Evolutionary conservation across 2,113 vertebrate genomes (phyloP).

Genomic region (Centrocercus urophasianus): DNA sequence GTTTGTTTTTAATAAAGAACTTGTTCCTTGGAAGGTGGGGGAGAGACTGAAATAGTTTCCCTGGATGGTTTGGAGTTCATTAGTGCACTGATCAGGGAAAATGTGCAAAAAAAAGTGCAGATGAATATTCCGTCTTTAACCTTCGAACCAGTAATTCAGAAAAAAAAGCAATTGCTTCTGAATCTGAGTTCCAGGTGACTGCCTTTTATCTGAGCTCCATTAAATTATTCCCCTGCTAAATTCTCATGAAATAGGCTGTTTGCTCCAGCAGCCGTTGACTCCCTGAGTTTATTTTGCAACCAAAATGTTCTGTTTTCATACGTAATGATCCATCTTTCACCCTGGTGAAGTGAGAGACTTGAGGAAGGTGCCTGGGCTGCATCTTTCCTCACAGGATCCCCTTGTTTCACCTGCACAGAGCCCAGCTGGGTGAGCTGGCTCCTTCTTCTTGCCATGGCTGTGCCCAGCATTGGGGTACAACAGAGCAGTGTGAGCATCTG

Average conservation of each 20-base stretch:
- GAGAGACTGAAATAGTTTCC: neutral
- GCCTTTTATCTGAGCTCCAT: slow-evolving; percentile 51
- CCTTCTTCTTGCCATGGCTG: neutral
- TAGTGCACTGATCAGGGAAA: slow-evolving; percentile 4
- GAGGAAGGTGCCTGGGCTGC: neutral
- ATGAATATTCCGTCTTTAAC: slow-evolving; percentile 46
- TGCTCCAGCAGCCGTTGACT: neutral
- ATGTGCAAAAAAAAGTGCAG: neutral
- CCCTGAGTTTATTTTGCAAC: slow-evolving; percentile 12
- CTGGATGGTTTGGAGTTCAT: neutral
- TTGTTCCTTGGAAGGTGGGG: neutral
- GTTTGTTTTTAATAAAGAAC: slow-evolving; percentile 31
- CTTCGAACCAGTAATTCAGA: slow-evolving; percentile 26
- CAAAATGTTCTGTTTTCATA: slow-evolving; percentile 17
- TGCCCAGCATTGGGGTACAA: neutral
- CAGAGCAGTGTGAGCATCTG: neutral
- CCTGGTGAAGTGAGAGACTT: neutral
- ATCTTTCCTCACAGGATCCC: neutral
- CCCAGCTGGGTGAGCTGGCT: neutral
- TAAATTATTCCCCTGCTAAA: slow-evolving; percentile 60
- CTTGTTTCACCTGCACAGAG: accelerated
- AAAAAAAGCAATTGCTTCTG: slow-evolving; percentile 50
- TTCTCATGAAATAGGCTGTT: slow-evolving; percentile 32
- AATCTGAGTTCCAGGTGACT: slow-evolving; percentile 54
- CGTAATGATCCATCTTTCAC: neutral